Evolutionary conservation across 2,113 vertebrate species (phyloP), one percentile per base, ranked within the genome.

Genomic region (Pogonocichla stellata): DNA sequence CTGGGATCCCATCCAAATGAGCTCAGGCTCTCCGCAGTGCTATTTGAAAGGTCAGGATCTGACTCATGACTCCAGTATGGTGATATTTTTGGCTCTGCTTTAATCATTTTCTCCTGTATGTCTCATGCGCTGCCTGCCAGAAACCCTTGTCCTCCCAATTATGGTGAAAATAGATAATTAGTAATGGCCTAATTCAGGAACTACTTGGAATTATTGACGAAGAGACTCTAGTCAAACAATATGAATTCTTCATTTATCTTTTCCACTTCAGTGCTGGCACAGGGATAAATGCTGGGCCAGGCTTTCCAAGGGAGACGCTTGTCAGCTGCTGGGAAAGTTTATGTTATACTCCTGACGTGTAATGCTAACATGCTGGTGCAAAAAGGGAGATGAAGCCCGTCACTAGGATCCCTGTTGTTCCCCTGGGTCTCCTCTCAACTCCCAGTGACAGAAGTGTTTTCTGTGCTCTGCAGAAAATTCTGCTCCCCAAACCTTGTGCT

Each of bases 11-110:
- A 57, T 57, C 89, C 87, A 58, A 80, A 74, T 85, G 84, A 91
- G 62, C 92, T 93, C 85, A 90, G 71, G 3, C 91, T 56, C 73
- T 25, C 81, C 0, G 2, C 9, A 28, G 43, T 40, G 40, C 53
- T 36, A 24, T 71, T 86, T 56, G 67, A 96, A 96, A 96, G 90
- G 92, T 93, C 95, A 86, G 92, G 75, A 56, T 93, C 88, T 96
- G 88, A 95, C 88, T 97, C 93, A 97, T 54, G 50, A 12, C 90
- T 93, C 75, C 42, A 86, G 54, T 54, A 85, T 79, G 94, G 64
- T 13, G 92, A 67, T 95, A 95, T 95, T 95, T 96, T 80, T 90
- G 93, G 88, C 94, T 88, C 75, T 3, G 28, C 88, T 96, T 93
- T 96, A 94, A 94, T 94, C 19, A 80, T 92, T 96, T 86, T 95